Conservation (phyloP, 35 echinoderm and acorn worm species). For the Strongylocentrotus purpuratus region DNA sequence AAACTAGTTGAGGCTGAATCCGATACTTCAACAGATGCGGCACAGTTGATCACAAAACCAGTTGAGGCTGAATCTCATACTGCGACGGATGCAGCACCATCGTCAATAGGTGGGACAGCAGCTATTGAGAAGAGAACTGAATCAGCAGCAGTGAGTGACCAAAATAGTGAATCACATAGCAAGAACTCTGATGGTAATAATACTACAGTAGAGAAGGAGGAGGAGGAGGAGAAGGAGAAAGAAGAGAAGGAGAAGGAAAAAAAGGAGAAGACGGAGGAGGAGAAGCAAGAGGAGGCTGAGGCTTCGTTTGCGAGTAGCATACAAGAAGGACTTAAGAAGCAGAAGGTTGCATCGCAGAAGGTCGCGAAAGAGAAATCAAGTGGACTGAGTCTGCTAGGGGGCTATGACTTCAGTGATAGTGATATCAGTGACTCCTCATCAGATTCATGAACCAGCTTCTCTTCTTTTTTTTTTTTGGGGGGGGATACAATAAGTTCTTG, state of each 20-base stretch:
- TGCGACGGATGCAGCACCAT: neutral
- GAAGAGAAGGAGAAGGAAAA: neutral
- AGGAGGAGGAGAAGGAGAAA: neutral
- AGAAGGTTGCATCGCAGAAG: slow-evolving; percentile 30
- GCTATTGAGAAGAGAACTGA: neutral
- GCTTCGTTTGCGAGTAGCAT: slow-evolving; percentile 48
- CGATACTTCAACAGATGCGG: neutral
- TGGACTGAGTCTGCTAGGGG: slow-evolving; percentile 66
- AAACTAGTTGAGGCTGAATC: neutral
- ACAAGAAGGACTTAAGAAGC: slow-evolving; percentile 73
- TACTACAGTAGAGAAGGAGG: neutral
- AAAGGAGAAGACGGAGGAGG: neutral
- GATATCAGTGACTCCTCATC: slow-evolving; percentile 4
- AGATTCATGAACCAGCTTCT: slow-evolving; percentile 2
- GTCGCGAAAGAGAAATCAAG: slow-evolving; percentile 53
- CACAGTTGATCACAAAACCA: neutral
- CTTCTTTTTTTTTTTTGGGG: too few species aligned
- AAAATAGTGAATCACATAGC: neutral
- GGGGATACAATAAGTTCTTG: too few species aligned
- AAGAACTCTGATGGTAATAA: neutral
- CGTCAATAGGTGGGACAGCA: neutral
- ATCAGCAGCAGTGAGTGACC: neutral
- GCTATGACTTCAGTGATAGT: slow-evolving; percentile 71
- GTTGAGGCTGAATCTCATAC: neutral
- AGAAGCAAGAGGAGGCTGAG: neutral